Base-by-base conservation (phyloP, 1,140 invertebrate species). In the Steinernema feltiae region DNA sequence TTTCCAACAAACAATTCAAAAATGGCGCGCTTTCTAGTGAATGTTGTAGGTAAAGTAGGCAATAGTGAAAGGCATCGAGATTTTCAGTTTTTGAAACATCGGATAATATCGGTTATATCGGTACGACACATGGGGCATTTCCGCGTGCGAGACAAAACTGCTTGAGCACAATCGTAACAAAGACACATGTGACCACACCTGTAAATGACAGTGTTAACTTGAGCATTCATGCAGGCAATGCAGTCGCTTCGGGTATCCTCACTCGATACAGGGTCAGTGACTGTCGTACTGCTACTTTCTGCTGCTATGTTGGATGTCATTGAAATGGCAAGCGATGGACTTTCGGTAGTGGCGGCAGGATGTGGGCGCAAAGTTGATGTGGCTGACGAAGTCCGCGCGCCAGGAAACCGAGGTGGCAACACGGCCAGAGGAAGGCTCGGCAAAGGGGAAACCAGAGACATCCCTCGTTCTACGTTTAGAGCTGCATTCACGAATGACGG, bases 121-220 rank as follows among this genome's bases (percentile, higher is more conserved):
- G 94, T 93, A 63, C 95, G 89, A 86, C 95, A 98, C 24, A 98
- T 91, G 0, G 95, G 95, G 88, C 95, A 98, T 27, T 63, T 63
- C 53, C 53, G 53, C 12, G 53, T 15, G 53, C 53, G 53, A 48
- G 92, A 89, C 92, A 93, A 95, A 83, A 96, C 93, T 80, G 94
- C 92, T n/a, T 93, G 90, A 1, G 94, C 94, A 88, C 95, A 97
- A n/a, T 93, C 89, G 84, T 93, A 97, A 86, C 95, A 98, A 94
- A 97, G 95, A 85, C 95, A 98, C 93, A 97, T 95, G 88, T 97
- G 95, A 35, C 95, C 95, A 87, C 95, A 98, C 89, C 92, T 93
- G 85, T 97, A 97, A 21, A 98, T 88, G 30, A 96, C 95, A 81
- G 92, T 92, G 87, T 98, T 93, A 70, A 96, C 93, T 71, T 91